Conservation (phyloP, 2,797 vertebrate species). For the Bradypus variegatus region DNA sequence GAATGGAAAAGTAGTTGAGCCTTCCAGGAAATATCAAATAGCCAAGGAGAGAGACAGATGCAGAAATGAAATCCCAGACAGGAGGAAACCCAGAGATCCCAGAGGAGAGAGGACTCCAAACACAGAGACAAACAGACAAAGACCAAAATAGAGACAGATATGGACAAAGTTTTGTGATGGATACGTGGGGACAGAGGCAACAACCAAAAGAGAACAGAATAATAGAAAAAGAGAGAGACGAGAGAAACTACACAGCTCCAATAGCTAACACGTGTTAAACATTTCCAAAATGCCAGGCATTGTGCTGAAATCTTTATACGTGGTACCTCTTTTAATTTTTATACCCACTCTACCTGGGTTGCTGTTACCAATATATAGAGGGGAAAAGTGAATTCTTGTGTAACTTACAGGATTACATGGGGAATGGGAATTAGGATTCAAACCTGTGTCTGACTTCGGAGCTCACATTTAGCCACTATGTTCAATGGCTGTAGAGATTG, state of each 20-base stretch:
- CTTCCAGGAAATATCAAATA: background rate
- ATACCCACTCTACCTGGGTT: too few species aligned
- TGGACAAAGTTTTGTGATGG: background rate
- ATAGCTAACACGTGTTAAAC: background rate
- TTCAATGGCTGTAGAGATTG: background rate
- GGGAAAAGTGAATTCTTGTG: background rate
- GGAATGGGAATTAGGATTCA: background rate
- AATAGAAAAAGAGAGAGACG: background rate
- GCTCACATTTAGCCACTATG: too few species aligned
- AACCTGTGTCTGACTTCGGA: background rate
- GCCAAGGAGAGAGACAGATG: background rate
- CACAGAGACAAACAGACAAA: background rate
- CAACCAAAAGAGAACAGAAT: background rate
- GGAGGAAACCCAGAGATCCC: background rate
- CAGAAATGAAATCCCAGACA: background rate
- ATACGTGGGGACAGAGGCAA: background rate
- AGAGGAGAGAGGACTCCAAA: background rate
- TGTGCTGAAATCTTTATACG: too few species aligned
- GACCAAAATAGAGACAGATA: background rate
- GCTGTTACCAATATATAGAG: background rate
- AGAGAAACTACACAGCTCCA: rapidly evolving
- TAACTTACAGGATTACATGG: background rate
- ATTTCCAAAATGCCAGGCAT: background rate
- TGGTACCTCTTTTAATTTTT: background rate
- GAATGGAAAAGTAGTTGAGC: background rate